phyloP scores from a whole-genome alignment of 2,888 invertebrate genomes.

The Harpalus rubripes region DNA sequence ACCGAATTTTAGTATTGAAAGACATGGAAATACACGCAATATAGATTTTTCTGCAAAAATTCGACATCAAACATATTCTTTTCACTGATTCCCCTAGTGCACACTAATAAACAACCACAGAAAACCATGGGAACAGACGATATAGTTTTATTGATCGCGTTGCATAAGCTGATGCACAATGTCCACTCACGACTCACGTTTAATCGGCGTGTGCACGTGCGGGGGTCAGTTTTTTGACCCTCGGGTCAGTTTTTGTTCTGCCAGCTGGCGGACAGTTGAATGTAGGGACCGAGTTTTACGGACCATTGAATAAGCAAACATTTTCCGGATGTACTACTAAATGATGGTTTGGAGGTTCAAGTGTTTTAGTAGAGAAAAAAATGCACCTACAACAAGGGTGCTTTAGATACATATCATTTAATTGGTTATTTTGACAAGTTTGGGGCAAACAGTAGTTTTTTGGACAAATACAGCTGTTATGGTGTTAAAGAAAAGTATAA shows the following conservation, averaged over 20 bases:
- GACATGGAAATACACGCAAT: background rate
- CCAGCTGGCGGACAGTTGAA: conserved; percentile 18
- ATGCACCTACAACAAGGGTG: conserved; percentile 20
- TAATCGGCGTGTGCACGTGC: conserved; percentile 47
- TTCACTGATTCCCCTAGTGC: background rate
- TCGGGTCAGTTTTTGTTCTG: conserved; percentile 52
- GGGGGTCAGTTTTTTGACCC: conserved; percentile 57
- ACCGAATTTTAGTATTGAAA: too few relatives aligned
- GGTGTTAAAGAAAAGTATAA: background rate
- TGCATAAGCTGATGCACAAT: conserved; percentile 15
- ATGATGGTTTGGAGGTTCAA: conserved; percentile 22
- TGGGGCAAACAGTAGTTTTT: conserved; percentile 3
- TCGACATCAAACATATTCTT: background rate
- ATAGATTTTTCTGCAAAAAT: background rate
- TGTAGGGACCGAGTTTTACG: conserved; percentile 24
- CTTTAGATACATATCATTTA: conserved; percentile 15
- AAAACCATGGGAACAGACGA: conserved; percentile 38
- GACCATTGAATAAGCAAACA: conserved; percentile 57
- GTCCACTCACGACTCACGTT: conserved; percentile 36
- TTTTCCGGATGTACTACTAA: conserved; percentile 49
- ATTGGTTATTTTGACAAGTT: conserved; percentile 29
- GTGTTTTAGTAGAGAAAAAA: conserved; percentile 43
- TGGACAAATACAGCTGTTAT: background rate
- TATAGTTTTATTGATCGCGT: conserved; percentile 45
- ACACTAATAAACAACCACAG: background rate